phyloP scores from a whole-genome alignment of 2,113 vertebrate species.

The Peromyscus maniculatus region DNA sequence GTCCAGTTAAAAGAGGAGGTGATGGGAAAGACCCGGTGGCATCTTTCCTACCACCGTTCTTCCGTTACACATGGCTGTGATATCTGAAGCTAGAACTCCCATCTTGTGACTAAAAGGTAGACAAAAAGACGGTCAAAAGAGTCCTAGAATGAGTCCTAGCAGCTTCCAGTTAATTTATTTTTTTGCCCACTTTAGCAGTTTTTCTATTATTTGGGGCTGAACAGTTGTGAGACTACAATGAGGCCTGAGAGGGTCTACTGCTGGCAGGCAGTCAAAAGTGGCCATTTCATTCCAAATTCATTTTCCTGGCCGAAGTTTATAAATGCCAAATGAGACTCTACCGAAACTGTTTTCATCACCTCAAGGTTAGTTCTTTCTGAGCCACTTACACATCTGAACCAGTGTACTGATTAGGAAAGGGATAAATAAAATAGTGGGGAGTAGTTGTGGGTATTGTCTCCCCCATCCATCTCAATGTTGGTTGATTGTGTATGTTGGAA shows the following conservation, averaged over 20 bases:
- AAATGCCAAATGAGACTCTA: background rate
- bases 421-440: background rate
- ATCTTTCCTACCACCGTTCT: background rate
- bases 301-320: slow-evolving; percentile 8
- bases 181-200: background rate
- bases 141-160: background rate
- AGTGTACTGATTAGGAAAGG: background rate
- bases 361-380: background rate
- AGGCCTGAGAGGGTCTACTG: background rate
- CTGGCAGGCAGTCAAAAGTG: background rate
- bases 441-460: background rate
- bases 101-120: background rate
- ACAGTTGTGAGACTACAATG: background rate
- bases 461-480: background rate
- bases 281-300: background rate
- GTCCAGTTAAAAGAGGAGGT: background rate
- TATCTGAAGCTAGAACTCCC: background rate
- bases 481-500: background rate
- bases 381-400: background rate
- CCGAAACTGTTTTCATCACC: background rate
- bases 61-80: background rate
- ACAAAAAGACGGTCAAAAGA: background rate
- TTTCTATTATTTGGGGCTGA: background rate
- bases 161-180: background rate
- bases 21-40: background rate